phyloP scores from a whole-genome alignment of 2,113 vertebrate species.

The Amphiprion percula region DNA sequence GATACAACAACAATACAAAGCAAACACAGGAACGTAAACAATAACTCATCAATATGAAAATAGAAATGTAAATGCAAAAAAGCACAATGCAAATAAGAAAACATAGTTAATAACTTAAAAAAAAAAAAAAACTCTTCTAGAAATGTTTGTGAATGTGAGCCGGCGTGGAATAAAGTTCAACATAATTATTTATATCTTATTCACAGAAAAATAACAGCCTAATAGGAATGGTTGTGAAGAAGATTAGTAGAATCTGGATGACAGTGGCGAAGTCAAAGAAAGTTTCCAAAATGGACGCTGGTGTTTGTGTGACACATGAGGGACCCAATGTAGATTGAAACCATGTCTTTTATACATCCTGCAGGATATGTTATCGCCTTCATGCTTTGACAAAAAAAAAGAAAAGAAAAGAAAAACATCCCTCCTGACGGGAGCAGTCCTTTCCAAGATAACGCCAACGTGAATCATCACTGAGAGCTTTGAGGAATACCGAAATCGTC shows the following conservation, averaged over 20 bases:
- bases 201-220: constrained; percentile 11
- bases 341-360: not conserved
- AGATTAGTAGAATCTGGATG: constrained; percentile 22
- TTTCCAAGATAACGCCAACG: constrained; percentile 20
- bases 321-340: constrained; percentile 31
- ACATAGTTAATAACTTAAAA: constrained; percentile 17
- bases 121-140: constrained; percentile 24
- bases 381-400: constrained; percentile 8
- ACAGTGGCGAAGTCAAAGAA: constrained; percentile 16
- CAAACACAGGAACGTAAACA: constrained; percentile 59
- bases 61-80: constrained; percentile 45
- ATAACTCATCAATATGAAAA: constrained; percentile 58
- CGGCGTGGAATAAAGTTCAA: constrained; percentile 18
- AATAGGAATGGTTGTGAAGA: constrained; percentile 13
- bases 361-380: constrained; percentile 33
- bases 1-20: constrained; percentile 63
- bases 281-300: constrained; percentile 20
- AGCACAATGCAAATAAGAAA: constrained; percentile 22
- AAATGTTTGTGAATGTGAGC: constrained; percentile 18
- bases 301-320: constrained; percentile 23
- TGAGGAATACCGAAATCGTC: constrained; percentile 43
- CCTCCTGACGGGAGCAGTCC: constrained; percentile 34
- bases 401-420: constrained; percentile 12
- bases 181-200: constrained; percentile 14
- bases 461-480: constrained; percentile 45